Conservation (phyloP, 2,888 invertebrate genomes). For the Seira musarum region DNA sequence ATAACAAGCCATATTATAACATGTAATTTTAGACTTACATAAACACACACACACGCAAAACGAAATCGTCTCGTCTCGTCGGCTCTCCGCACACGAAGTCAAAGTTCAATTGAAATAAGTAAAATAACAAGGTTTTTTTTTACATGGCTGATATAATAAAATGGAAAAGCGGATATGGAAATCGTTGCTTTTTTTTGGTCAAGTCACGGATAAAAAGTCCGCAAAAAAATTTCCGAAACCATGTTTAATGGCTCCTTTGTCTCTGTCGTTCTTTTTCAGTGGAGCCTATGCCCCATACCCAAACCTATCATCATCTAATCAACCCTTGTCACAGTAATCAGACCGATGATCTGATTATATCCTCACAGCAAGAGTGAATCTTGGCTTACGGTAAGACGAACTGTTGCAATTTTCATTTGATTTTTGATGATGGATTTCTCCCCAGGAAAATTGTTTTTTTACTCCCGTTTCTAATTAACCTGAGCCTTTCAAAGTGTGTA, state of each 20-base stretch:
- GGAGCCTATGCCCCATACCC: neutral
- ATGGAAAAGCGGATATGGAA: neutral
- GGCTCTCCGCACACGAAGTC: neutral
- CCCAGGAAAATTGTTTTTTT: neutral
- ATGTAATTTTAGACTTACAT: constrained; percentile 10
- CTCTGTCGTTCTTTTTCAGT: constrained; percentile 9
- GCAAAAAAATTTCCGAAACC: neutral
- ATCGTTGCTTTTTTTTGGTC: neutral
- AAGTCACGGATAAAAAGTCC: neutral
- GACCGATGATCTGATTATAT: constrained; percentile 56
- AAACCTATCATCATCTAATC: constrained; percentile 62
- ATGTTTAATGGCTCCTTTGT: constrained; percentile 29
- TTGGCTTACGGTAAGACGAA: constrained; percentile 17
- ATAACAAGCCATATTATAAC: constrained; percentile 2
- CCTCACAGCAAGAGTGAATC: constrained; percentile 33
- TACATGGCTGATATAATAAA: neutral
- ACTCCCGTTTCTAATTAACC: too few relatives aligned
- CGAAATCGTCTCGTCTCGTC: neutral
- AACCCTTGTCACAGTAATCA: constrained; percentile 59
- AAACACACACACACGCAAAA: constrained; percentile 1
- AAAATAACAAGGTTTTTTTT: neutral
- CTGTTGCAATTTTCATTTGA: constrained; percentile 25
- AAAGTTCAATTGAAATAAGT: constrained; percentile 21
- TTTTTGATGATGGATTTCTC: constrained; percentile 21
- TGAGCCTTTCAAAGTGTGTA: too few relatives aligned